Base-by-base conservation (phyloP, 1,140 invertebrate genomes). In the Holotrichia oblita region DNA sequence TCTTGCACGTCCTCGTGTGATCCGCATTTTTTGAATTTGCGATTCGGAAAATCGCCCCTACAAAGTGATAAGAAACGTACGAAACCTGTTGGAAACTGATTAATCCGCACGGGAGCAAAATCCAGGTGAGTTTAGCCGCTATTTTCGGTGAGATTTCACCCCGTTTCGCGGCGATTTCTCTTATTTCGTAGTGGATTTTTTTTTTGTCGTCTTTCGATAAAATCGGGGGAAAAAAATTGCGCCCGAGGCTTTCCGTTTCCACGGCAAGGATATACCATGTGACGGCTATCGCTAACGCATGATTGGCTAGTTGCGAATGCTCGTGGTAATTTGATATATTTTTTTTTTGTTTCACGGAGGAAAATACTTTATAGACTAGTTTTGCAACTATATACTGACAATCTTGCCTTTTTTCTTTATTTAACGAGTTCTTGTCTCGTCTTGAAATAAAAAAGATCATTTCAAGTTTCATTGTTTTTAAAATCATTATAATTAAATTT, bases 341-440 rank as follows among this genome's bases (percentile, higher is more conserved):
- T n/a, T n/a, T n/a, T n/a, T n/a, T n/a, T n/a, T n/a, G n/a, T 48
- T 48, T 48, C 44, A n/a, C 44, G 12, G n/a, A 48, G 12, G 12
- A 48, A 48, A 48, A 48, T 48, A 48, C 12, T 48, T n/a, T n/a
- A 48, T n/a, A n/a, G n/a, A 48, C 44, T 48, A 48, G 12, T 48
- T 48, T n/a, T 48, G n/a, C n/a, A n/a, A n/a, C n/a, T n/a, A n/a
- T n/a, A n/a, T n/a, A n/a, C n/a, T 12, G 44, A 48, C 12, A 14
- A n/a, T 9, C 44, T 42, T 48, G 44, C 44, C 12, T 12, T 3
- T 48, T 48, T 48, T 48, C 44, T 48, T 48, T 48, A 48, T 48
- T 12, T 48, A 48, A 12, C 12, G n/a, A n/a, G n/a, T 42, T 12
- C 41, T 42, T 42, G 41, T 42, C 12, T 42, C n/a, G n/a, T n/a